Conservation (phyloP, 2,888 invertebrate species). For the Drosophila tripunctata region DNA sequence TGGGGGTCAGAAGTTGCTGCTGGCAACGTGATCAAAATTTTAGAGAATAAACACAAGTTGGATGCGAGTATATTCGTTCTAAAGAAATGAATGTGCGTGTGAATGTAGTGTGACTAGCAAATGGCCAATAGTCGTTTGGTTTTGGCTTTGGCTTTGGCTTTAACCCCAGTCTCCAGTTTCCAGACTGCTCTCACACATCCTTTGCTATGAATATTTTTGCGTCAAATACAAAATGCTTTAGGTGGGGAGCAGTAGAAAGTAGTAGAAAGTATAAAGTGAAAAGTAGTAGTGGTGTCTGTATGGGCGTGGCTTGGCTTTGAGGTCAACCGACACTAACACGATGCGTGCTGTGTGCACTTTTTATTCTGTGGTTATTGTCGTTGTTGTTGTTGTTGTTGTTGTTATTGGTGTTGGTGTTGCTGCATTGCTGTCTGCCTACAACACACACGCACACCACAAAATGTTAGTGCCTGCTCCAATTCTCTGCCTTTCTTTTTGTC, state of each 20-base stretch:
- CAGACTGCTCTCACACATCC: constrained; percentile 7
- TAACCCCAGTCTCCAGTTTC: background rate
- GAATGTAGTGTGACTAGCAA: constrained; percentile 49
- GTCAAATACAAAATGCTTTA: constrained; percentile 61
- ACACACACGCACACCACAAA: constrained; percentile 73
- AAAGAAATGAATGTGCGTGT: constrained; percentile 23
- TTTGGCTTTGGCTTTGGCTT: background rate
- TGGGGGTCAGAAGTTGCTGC: background rate
- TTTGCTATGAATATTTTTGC: constrained; percentile 72
- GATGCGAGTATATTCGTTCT: constrained; percentile 23
- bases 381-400: constrained; percentile 14
- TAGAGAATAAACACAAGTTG: constrained; percentile 54
- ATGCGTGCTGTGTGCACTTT: constrained; percentile 59
- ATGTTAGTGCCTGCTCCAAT: constrained; percentile 34
- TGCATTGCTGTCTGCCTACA: constrained; percentile 43
- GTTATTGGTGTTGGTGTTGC: constrained; percentile 26
- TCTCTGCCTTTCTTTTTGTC: constrained; percentile 9
- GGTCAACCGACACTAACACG: constrained; percentile 40
- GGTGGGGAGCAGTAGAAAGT: background rate
- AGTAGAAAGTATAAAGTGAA: background rate
- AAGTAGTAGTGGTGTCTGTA: constrained; percentile 29
- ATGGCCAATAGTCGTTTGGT: constrained; percentile 63
- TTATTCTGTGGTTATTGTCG: background rate
- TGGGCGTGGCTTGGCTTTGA: constrained; percentile 34
- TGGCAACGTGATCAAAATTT: constrained; percentile 68